These are phyloP conservation scores for Darevskia mixta DNA, from an alignment of 2,797 vertebrate genomes.

Conservation along the genomic window DNA sequence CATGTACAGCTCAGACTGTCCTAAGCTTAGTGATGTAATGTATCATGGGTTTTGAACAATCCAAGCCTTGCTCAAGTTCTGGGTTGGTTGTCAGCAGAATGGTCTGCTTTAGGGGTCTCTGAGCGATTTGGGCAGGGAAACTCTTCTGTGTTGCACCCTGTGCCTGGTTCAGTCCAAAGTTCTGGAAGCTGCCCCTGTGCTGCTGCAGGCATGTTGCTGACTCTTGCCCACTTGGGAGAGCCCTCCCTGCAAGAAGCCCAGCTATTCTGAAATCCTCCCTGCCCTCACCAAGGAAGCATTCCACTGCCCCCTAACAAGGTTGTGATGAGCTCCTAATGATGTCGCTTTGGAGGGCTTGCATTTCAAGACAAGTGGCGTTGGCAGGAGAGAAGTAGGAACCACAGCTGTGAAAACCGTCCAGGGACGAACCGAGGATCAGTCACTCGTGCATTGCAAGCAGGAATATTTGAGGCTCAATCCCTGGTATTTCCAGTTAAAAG, in stretches of 20 bases:
- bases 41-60: not conserved
- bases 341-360: constrained; percentile 17
- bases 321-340: constrained; percentile 37
- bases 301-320: constrained; percentile 31
- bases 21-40: too few species aligned
- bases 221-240: not conserved
- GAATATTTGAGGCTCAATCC: not conserved
- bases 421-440: not conserved
- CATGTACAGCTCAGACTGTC: too few species aligned
- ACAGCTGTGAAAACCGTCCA: constrained; percentile 6
- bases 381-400: not conserved
- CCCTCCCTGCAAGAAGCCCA: not conserved
- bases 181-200: not conserved
- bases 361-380: constrained; percentile 24
- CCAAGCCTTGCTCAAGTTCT: not conserved
- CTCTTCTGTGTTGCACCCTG: not conserved
- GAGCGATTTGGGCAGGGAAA: not conserved
- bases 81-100: not conserved
- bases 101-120: too few species aligned
- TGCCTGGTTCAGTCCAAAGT: not conserved
- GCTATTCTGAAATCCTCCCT: constrained; percentile 9
- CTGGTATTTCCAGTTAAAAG: not conserved
- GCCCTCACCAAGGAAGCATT: constrained; percentile 15
- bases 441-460: not conserved
- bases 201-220: not conserved